These are phyloP conservation scores for Aphaenogaster rudis DNA, from an alignment of 1,140 invertebrate species.

Conservation along the genomic window DNA sequence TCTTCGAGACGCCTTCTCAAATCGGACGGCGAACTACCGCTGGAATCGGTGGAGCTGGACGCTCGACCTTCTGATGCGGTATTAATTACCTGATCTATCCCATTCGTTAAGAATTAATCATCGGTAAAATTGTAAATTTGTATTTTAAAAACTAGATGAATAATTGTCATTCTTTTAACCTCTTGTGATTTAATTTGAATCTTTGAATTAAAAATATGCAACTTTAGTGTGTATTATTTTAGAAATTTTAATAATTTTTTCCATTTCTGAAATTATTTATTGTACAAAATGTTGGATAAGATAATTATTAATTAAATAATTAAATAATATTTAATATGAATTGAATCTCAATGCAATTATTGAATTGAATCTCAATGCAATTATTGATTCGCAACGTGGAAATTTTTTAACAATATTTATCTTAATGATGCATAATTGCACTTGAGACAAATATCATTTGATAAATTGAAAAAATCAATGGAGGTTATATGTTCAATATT, in stretches of 20 bases:
- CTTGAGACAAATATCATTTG: slow-evolving; percentile 16
- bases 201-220: background rate
- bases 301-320: slow-evolving; percentile 9
- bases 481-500: slow-evolving; percentile 27
- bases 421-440: background rate
- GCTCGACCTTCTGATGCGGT: slow-evolving; percentile 10
- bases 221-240: background rate
- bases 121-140: background rate
- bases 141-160: background rate
- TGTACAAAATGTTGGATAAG: background rate
- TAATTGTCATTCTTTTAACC: slow-evolving; percentile 1
- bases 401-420: background rate
- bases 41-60: slow-evolving; percentile 47
- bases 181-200: background rate
- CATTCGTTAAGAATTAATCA: slow-evolving; percentile 48
- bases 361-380: background rate
- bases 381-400: background rate
- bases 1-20: slow-evolving; percentile 73
- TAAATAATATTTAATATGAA: slow-evolving; percentile 11
- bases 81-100: slow-evolving; percentile 44
- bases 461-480: background rate
- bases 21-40: slow-evolving; percentile 69
- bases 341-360: background rate
- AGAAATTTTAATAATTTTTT: background rate
- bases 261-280: background rate